These are phyloP conservation scores for Pomatorhinus ruficollis DNA, from an alignment of 2,113 vertebrate genomes.

Conservation along the genomic window DNA sequence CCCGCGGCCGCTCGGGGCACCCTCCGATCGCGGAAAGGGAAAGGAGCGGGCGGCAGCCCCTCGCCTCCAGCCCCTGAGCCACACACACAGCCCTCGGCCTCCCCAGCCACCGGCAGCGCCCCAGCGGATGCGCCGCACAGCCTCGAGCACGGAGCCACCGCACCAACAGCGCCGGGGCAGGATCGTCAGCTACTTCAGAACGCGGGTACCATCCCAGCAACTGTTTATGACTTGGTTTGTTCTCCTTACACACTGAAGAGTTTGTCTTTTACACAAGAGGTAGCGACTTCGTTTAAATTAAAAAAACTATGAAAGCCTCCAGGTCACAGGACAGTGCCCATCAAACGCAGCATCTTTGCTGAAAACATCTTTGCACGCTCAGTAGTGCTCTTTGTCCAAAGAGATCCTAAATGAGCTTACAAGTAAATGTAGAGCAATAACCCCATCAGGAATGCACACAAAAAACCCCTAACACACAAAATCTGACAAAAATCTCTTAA, in stretches of 20 bases:
- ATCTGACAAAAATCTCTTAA: not conserved
- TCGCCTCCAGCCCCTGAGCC: not conserved
- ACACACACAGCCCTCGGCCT: not conserved
- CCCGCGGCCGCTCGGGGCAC: not conserved
- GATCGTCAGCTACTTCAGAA: rapidly evolving
- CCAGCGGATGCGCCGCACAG: not conserved
- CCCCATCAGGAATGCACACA: rapidly evolving
- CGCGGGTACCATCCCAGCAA: not conserved
- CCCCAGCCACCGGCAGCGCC: rapidly evolving
- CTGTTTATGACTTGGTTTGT: not conserved
- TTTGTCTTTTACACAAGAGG: not conserved
- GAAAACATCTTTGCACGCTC: not conserved
- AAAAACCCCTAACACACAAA: not conserved
- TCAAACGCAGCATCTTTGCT: not conserved
- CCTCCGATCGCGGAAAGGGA: not conserved
- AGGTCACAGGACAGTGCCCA: rapidly evolving
- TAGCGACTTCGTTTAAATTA: not conserved
- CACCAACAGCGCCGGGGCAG: not conserved
- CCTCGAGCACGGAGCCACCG: not conserved
- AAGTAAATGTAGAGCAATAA: not conserved
- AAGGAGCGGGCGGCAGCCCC: no score
- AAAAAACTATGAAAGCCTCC: not conserved
- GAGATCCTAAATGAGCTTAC: not conserved
- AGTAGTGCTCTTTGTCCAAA: not conserved
- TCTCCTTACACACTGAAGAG: not conserved